Base-by-base conservation (phyloP, 2,113 vertebrate genomes). In the Callipepla squamata region DNA sequence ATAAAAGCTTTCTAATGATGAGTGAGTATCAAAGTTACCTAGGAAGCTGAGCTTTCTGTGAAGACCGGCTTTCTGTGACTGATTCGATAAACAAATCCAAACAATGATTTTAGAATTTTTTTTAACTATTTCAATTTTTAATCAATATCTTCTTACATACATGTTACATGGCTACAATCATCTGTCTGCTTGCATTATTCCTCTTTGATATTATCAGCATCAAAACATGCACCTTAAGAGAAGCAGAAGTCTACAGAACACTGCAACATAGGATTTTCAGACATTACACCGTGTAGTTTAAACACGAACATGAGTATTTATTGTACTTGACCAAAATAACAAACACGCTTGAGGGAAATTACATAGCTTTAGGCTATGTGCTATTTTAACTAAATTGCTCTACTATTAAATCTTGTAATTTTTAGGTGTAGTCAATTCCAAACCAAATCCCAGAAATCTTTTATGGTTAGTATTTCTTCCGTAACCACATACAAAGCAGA, bases 1-100 rank as follows among this genome's bases (percentile, higher is more conserved):
- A 85, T 15, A 82, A 87, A 87, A 89, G 51, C 19, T 88, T 83
- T 72, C 42, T 92, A 68, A 92, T 32, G 32, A 83, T 36, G 32
- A 32, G 25, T 34, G 4, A 75, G 14, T 50, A 85, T 77, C 42
- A 90, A 80, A 86, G n/a, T 69, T 77, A 90, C 5, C 32, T 55
- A 51, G n/a, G 47, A 92, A 34, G 32, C 1, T 62, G 40, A 40
- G 40, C 40, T 40, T 40, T 40, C 40, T 12, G 44, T 12, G 67
- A 47, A 85, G 53, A 42, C 11, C 22, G 34, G 10, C 13, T 44
- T 85, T 77, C 2, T 1, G 47, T n/a, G 18, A 57, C 20, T 80
- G 42, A 57, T 48, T 8, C 20, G 16, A 32, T 28, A 48, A 83
- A 69, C 50, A 89, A 69, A 11, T 47, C 67, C 20, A 66, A 77